Percentiles rank a stretch among this genome's conserved stretches.
These are phyloP conservation scores for Eurosta solidaginis DNA, from an alignment of 1,140 invertebrate species.

Conservation along the genomic window DNA sequence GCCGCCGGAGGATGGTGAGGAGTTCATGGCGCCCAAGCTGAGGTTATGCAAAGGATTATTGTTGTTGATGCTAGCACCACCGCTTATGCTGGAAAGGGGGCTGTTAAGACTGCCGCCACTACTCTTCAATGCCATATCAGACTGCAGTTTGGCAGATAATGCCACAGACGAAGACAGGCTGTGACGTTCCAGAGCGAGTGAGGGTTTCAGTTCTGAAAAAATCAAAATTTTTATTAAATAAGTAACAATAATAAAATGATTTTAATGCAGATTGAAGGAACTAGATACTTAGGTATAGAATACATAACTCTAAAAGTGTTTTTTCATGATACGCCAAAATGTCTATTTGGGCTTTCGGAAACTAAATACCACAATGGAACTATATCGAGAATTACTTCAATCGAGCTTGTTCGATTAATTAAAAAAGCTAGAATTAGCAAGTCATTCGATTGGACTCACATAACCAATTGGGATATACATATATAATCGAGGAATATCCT, in stretches of 20 bases:
- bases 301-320: too few relatives aligned
- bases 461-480: too few relatives aligned
- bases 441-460: too few relatives aligned
- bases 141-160: conserved; percentile 43
- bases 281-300: conserved; percentile 31
- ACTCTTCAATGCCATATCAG: conserved; percentile 29
- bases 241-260: neutral
- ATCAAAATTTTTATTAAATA: conserved; percentile 28
- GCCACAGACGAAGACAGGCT: conserved; percentile 33
- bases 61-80: neutral
- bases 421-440: too few relatives aligned
- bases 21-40: neutral
- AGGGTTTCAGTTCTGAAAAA: conserved; percentile 49
- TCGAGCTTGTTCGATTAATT: too few relatives aligned
- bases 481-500: too few relatives aligned
- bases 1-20: neutral
- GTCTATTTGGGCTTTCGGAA: too few relatives aligned
- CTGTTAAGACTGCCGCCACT: conserved; percentile 10
- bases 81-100: neutral
- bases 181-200: conserved; percentile 50
- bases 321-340: too few relatives aligned
- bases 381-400: too few relatives aligned
- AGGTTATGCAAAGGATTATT: conserved; percentile 30
- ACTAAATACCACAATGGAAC: too few relatives aligned
- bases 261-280: neutral